Base-by-base conservation (phyloP, 2,888 invertebrate genomes). In the Zaprionus bogoriensis region DNA sequence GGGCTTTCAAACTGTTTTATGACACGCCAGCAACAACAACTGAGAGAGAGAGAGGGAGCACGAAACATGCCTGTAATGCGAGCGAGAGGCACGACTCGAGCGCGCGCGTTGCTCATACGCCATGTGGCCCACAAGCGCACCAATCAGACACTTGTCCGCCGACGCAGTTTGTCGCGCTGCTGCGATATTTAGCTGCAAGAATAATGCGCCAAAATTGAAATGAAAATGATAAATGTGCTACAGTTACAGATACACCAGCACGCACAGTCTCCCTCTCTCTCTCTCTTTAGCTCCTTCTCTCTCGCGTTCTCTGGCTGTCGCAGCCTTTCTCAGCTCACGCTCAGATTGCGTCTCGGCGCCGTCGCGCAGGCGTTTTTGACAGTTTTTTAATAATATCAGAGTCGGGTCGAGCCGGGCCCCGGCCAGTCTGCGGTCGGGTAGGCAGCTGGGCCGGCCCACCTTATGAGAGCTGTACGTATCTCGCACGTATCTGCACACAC, bases 1-100 rank as follows among this genome's bases (percentile, higher is more conserved):
- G 90, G 89, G 88, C 79, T 87, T 83, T 89, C 90, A 90, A 89
- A 89, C 88, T 89, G 89, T 89, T 90, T 90, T 90, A 90, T 89
- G 90, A 88, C 80, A 80, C 86, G 88, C 86, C 75, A 67, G 1
- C 32, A 36, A 36, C 74, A 67, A 44, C 42, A 54, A 55, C 22
- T 32, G 32, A 44, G 23, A 39, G 71, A 59, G 62, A 80, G 42
- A 60, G 36, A 70, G 70, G 62, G 78, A 72, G 70, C 78, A 74
- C 70, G 68, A 69, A 70, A 66, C 67, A 58, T 70, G 81, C 66
- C 68, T 82, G 73, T 82, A 82, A 78, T 78, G 76, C 81, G 74
- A 69, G 58, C 53, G 54, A 59, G 68, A 66, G 54, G 74, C 55
- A 42, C 17, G 50, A 45, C 44, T 19, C 19, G 52, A 38, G 67